Evolutionary conservation across 2,113 vertebrate genomes (phyloP).

Genomic region (Erythrocercus mccallii): DNA sequence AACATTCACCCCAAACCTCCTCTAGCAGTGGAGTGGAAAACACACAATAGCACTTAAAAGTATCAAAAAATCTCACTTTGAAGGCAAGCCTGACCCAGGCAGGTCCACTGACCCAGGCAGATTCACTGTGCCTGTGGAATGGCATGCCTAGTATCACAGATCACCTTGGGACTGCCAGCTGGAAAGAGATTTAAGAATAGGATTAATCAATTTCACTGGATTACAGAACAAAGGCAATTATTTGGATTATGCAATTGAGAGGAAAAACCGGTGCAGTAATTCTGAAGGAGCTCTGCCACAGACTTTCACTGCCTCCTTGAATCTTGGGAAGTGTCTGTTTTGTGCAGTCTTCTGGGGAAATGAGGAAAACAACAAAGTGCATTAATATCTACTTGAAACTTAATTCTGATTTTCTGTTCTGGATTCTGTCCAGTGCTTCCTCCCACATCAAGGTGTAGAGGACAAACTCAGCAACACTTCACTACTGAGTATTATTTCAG

Average conservation of each 20-base stretch:
- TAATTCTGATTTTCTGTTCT: not conserved
- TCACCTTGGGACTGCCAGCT: not conserved
- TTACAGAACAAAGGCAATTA: conserved; percentile 32
- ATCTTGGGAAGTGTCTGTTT: not conserved
- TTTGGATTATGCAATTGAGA: conserved; percentile 17
- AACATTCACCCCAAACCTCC: not conserved
- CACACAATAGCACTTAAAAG: not conserved
- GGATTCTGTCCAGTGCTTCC: not conserved
- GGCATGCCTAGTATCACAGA: not conserved
- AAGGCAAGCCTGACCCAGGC: not conserved
- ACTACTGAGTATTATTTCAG: not conserved
- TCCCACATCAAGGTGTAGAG: not conserved
- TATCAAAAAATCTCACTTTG: not conserved
- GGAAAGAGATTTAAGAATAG: not conserved
- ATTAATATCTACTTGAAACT: not conserved
- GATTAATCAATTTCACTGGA: conserved; percentile 5
- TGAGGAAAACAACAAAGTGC: not conserved
- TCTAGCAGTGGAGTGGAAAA: not conserved
- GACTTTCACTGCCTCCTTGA: not conserved
- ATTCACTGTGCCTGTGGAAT: not conserved
- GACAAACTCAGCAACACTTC: not conserved
- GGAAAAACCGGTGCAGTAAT: not conserved
- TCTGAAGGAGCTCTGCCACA: conserved; percentile 4
- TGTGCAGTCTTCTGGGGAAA: not conserved
- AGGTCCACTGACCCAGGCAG: not conserved